Conservation (phyloP, 1,140 invertebrate species). For the Liolophura sinensis region DNA sequence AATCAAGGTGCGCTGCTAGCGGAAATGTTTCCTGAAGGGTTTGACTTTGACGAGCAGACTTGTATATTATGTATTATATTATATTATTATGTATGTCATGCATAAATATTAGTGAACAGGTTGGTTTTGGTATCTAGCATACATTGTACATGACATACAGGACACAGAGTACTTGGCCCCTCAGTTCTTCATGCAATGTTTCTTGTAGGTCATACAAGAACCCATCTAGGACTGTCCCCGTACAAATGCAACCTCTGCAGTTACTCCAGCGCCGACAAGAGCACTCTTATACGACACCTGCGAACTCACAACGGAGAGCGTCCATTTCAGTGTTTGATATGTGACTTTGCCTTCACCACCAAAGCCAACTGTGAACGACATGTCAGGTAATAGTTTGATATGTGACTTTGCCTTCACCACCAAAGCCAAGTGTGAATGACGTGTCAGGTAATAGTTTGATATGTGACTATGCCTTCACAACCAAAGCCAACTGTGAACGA, state of each 20-base stretch:
- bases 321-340: conserved; percentile 90
- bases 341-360: conserved; percentile 94
- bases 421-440: conserved; percentile 85
- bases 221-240: conserved; percentile 62
- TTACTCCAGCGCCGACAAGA: conserved; percentile 59
- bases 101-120: too few species aligned
- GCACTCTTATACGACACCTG: conserved; percentile 72
- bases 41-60: too few species aligned
- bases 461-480: conserved; percentile 71
- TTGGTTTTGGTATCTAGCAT: too few species aligned
- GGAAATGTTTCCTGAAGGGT: too few species aligned
- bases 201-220: conserved; percentile 73
- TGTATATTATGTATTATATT: too few species aligned
- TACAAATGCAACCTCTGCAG: conserved; percentile 52
- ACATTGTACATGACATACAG: too few species aligned
- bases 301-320: conserved; percentile 85
- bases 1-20: too few species aligned
- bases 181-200: conserved; percentile 2
- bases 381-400: conserved; percentile 46
- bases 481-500: conserved; percentile 88
- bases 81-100: too few species aligned
- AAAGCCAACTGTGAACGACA: conserved; percentile 87
- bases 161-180: too few species aligned
- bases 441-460: conserved; percentile 53
- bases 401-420: conserved; percentile 74